Percentiles rank a stretch among this genome's conserved stretches.
phyloP scores from a whole-genome alignment of 2,797 vertebrate genomes.

The Mastacembelus armatus region DNA sequence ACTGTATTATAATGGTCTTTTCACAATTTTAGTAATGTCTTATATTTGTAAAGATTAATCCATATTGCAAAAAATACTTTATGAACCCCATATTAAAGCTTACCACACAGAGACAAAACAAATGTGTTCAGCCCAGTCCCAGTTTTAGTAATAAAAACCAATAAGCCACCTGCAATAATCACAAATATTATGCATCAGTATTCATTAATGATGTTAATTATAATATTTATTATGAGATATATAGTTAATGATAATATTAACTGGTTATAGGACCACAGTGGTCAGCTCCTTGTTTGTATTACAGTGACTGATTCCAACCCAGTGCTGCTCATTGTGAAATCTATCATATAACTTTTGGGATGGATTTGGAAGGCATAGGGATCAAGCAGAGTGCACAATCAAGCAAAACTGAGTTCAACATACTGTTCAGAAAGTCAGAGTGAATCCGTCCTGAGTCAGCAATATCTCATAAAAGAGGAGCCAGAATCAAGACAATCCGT shows the following conservation, averaged over 20 bases:
- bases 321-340: slow-evolving; percentile 67
- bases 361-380: slow-evolving; percentile 12
- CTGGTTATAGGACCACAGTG: slow-evolving; percentile 53
- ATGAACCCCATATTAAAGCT: not conserved
- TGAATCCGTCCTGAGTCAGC: slow-evolving; percentile 59
- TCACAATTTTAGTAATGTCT: not conserved
- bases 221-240: not conserved
- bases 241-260: slow-evolving; percentile 41
- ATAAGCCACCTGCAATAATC: slow-evolving; percentile 7
- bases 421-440: slow-evolving; percentile 41
- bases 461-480: slow-evolving; percentile 43
- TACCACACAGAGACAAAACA: not conserved
- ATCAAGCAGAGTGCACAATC: slow-evolving; percentile 47
- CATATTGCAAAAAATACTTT: not conserved
- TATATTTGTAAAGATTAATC: slow-evolving; percentile 2
- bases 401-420: slow-evolving; percentile 51
- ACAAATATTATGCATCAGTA: slow-evolving; percentile 7
- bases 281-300: slow-evolving; percentile 37
- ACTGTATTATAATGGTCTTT: not conserved
- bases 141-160: slow-evolving; percentile 4
- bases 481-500: slow-evolving; percentile 31
- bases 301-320: slow-evolving; percentile 59
- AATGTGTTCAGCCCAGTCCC: not conserved
- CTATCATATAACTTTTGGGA: slow-evolving; percentile 62
- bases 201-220: not conserved